Evolutionary conservation across 2,113 vertebrate genomes (phyloP).

Genomic region (Gymnocephalus cernua): DNA sequence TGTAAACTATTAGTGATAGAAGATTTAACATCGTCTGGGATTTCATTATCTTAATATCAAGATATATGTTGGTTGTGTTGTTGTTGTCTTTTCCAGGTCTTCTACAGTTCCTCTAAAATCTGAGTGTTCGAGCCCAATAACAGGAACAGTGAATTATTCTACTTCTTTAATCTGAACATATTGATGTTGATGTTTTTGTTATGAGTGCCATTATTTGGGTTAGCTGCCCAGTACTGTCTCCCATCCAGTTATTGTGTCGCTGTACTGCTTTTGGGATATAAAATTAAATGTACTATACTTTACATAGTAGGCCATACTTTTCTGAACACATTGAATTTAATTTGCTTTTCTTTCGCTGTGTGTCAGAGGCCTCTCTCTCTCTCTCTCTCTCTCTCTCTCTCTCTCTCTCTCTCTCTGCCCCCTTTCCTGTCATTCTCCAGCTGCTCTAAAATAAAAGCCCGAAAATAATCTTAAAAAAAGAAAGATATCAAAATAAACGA

Average conservation of each 20-base stretch:
- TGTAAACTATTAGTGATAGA: background rate
- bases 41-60: background rate
- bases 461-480: too few species aligned
- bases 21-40: background rate
- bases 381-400: too few species aligned
- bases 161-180: background rate
- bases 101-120: too few species aligned
- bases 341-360: too few species aligned
- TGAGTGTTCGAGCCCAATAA: background rate
- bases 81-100: background rate
- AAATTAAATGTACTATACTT: too few species aligned
- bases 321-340: background rate
- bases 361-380: too few species aligned
- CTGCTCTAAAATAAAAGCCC: too few species aligned
- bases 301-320: too few species aligned
- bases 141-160: background rate
- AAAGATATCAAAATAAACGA: background rate
- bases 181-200: background rate
- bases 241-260: background rate
- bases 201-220: background rate
- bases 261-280: too few species aligned
- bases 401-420: too few species aligned
- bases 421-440: too few species aligned
- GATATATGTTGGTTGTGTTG: background rate
- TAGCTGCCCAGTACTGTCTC: background rate